phyloP scores from a whole-genome alignment of 2,113 vertebrate genomes.

The Gasterosteus nipponicus region DNA sequence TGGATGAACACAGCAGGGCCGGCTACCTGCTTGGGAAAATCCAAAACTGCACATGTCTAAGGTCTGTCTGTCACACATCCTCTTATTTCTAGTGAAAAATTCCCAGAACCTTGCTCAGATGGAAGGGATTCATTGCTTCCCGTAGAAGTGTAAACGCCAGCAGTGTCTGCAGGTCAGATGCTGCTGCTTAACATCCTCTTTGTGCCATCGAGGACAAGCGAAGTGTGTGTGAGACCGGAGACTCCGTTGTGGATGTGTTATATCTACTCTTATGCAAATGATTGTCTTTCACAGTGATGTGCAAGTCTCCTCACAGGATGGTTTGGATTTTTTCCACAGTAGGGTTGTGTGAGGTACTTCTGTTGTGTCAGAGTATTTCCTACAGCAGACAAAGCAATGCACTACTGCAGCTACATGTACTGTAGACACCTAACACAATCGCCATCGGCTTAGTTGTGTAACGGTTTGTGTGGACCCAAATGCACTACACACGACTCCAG shows the following conservation, averaged over 20 bases:
- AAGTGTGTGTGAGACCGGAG: neutral
- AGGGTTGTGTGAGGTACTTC: neutral
- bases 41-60: constrained; percentile 23
- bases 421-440: neutral
- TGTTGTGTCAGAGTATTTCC: neutral
- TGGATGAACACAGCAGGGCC: constrained; percentile 12
- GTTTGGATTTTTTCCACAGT: neutral
- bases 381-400: neutral
- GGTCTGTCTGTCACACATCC: constrained; percentile 58
- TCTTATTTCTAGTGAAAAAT: constrained; percentile 48
- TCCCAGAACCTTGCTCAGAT: constrained; percentile 42
- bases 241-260: neutral
- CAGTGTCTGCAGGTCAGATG: constrained; percentile 66
- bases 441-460: neutral
- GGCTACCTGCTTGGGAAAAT: constrained; percentile 40
- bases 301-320: neutral
- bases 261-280: neutral
- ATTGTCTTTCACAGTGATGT: neutral
- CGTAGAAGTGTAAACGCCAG: constrained; percentile 23
- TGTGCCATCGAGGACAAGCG: constrained; percentile 20
- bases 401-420: neutral
- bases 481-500: too few relatives aligned
- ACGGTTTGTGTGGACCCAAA: too few relatives aligned
- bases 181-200: constrained; percentile 42
- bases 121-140: constrained; percentile 49